A percentile compares a stretch with the other conserved stretches of the same genome.
Conservation (phyloP, 2,888 invertebrate genomes). For the Nephrotoma guestfalica region DNA sequence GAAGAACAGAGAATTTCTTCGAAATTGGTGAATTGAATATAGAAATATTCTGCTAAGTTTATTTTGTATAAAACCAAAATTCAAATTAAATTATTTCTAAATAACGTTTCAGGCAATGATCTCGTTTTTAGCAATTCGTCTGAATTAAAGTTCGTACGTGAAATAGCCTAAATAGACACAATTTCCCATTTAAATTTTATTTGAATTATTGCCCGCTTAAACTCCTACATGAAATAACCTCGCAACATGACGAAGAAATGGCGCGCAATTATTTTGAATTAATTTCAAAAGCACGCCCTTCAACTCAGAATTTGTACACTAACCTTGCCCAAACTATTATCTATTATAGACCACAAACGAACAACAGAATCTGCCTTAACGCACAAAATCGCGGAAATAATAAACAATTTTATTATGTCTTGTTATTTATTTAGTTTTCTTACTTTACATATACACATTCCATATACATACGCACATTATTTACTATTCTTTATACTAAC, state of each 20-base stretch:
- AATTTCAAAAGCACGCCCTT: neutral
- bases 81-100: neutral
- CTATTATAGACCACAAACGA: neutral
- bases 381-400: neutral
- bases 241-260: neutral
- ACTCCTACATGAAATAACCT: neutral
- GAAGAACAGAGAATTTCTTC: too few species aligned
- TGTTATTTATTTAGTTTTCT: neutral
- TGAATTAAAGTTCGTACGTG: too few species aligned
- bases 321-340: neutral
- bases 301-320: neutral
- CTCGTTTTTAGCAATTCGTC: too few species aligned
- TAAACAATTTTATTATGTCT: neutral
- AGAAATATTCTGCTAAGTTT: too few species aligned
- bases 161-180: too few species aligned
- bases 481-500: neutral
- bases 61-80: neutral
- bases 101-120: too few species aligned
- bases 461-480: neutral
- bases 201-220: too few species aligned
- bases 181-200: too few species aligned
- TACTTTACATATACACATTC: neutral
- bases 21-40: too few species aligned
- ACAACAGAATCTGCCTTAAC: neutral
- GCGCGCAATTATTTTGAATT: neutral